Evolutionary conservation across 2,797 vertebrate species (phyloP).

Genomic region (Harpagifer antarcticus): DNA sequence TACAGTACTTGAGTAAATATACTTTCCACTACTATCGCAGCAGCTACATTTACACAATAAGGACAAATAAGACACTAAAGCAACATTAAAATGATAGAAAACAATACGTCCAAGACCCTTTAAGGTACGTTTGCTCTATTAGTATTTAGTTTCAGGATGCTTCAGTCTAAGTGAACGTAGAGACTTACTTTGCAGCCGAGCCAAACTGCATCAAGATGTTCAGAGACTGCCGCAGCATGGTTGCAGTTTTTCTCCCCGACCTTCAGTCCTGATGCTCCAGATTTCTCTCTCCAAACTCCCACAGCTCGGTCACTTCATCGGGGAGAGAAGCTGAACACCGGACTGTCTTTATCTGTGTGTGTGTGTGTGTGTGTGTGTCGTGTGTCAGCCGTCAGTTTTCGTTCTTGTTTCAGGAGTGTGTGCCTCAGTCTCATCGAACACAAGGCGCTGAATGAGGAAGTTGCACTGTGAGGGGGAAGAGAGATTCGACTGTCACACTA

Average conservation of each 20-base stretch:
- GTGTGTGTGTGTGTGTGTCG: background rate
- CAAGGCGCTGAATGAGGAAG: constrained; percentile 76
- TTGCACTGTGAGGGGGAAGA: constrained; percentile 57
- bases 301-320: constrained; percentile 41
- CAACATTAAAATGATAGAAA: too few species aligned
- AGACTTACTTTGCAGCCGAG: constrained; percentile 72
- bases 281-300: constrained; percentile 14
- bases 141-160: too few species aligned
- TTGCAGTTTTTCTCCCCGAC: constrained; percentile 53
- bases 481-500: constrained; percentile 26
- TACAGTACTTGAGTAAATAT: too few species aligned
- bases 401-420: constrained; percentile 70
- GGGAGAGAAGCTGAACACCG: background rate
- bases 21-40: too few species aligned
- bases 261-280: constrained; percentile 22
- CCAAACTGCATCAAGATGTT: constrained; percentile 83
- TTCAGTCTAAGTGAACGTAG: too few species aligned
- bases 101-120: too few species aligned
- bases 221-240: constrained; percentile 83
- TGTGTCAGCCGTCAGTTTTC: constrained; percentile 38
- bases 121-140: too few species aligned
- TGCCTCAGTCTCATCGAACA: constrained; percentile 38
- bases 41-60: too few species aligned
- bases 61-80: too few species aligned
- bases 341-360: background rate